Evolutionary conservation across 1,140 invertebrate genomes (phyloP), one percentile per base, ranked within the genome.

Genomic region (Neomicropteryx cornuta): DNA sequence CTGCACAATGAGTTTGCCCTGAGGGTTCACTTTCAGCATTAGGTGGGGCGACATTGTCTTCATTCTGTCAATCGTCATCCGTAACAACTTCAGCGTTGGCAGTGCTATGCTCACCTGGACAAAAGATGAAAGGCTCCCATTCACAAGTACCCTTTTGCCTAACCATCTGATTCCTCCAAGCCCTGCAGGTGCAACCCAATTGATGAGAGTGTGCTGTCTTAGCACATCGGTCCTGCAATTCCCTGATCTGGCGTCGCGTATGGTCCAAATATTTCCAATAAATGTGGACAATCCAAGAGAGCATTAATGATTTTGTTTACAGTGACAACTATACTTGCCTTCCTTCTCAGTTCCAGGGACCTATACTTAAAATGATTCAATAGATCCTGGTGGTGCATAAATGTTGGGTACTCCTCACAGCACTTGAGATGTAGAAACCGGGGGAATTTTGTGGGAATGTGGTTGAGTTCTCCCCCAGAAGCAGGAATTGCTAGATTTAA

Each of bases 11-110:
- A 91, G 60, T 42, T 77, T 68, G 6, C 87, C 88, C 37, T 63
- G 60, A 21, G 73, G 71, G 38, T 77, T 82, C 1, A 82, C 86
- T 44, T 72, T 71, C 3, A 93, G 62, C 13, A 72, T 68, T 17
- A 91, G 56, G 42, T 69, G 69, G 1, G 77, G 67, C 23, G 75
- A 78, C 55, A 90, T 74, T 35, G 77, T 81, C 52, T 81, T 85
- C 73, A 91, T 80, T 46, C 80, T 72, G 30, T 91, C 88, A 11
- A 89, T 75, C 3, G 87, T 75, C 48, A 74, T 81, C 39, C 79
- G 73, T 6, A 91, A 50, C 22, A 81, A 60, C 50, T 83, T 87
- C 16, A 89, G 57, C 21, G 76, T 62, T 8, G 87, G 86, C 62
- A 90, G 63, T 39, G 81, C 73, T 42, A 90, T 75, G 21, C 81